These are phyloP conservation scores for Coreoperca whiteheadi DNA, from an alignment of 2,113 vertebrate species.

Conservation along the genomic window DNA sequence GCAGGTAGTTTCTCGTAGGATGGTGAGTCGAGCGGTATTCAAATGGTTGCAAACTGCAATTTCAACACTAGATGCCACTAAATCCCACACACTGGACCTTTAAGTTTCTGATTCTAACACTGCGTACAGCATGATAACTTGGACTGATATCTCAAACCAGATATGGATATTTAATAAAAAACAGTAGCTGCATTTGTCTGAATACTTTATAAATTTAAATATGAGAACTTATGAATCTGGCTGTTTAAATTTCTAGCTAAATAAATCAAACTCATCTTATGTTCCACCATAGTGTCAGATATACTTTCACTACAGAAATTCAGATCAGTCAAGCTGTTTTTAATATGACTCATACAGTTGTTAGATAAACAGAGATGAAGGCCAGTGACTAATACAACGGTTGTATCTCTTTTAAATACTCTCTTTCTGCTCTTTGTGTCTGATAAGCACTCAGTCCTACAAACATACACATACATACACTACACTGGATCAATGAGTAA, in stretches of 20 bases:
- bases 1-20: too few relatives aligned
- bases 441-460: background rate
- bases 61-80: too few relatives aligned
- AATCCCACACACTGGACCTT: too few relatives aligned
- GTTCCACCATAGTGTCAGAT: background rate
- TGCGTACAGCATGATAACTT: background rate
- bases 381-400: slow-evolving; percentile 7
- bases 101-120: background rate
- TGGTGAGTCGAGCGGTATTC: too few relatives aligned
- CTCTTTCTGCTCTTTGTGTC: slow-evolving; percentile 22
- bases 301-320: slow-evolving; percentile 34
- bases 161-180: background rate
- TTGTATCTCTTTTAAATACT: slow-evolving; percentile 16
- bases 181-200: background rate
- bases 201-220: background rate
- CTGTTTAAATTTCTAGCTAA: background rate
- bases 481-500: slow-evolving; percentile 10
- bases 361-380: slow-evolving; percentile 27
- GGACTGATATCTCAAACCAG: background rate
- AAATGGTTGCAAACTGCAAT: too few relatives aligned
- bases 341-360: slow-evolving; percentile 24
- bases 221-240: background rate
- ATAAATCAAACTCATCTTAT: slow-evolving; percentile 4
- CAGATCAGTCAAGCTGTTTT: slow-evolving; percentile 16
- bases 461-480: background rate